These are phyloP conservation scores for Thalassophryne amazonica DNA, from an alignment of 2,797 vertebrate genomes.

Conservation along the genomic window DNA sequence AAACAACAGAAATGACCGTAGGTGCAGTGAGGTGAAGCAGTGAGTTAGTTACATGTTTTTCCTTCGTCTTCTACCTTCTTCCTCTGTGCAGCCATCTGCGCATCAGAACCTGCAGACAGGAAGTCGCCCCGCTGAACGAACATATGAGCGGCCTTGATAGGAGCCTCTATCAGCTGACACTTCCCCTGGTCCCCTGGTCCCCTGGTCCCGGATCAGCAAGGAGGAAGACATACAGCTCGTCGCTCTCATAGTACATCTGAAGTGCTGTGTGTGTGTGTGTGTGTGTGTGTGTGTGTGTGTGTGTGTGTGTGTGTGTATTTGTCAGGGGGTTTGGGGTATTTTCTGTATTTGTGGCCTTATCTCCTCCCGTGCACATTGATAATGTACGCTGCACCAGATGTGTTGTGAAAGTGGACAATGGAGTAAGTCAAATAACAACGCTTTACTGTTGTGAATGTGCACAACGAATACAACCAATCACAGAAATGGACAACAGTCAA, in stretches of 20 bases:
- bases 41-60: too few species aligned
- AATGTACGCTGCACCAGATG: conserved; percentile 52
- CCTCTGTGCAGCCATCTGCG: conserved; percentile 6
- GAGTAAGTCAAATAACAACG: too few species aligned
- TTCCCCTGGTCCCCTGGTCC: conserved; percentile 61
- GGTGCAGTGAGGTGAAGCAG: too few species aligned
- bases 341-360: conserved; percentile 63
- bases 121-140: conserved; percentile 45
- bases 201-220: conserved; percentile 31
- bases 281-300: conserved; percentile 2
- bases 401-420: too few species aligned
- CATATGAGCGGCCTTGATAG: conserved; percentile 61
- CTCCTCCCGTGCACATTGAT: conserved; percentile 50
- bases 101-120: conserved; percentile 44
- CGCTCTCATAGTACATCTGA: conserved; percentile 13
- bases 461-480: too few species aligned
- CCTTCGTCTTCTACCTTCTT: conserved; percentile 21
- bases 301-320: neutral
- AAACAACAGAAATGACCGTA: too few species aligned
- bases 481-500: too few species aligned
- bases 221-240: conserved; percentile 27
- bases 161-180: conserved; percentile 51
- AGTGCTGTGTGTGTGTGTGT: conserved; percentile 3
- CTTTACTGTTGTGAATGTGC: too few species aligned
- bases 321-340: conserved; percentile 23